phyloP scores from a whole-genome alignment of 2,888 invertebrate genomes.

The Liopterus haemorrhoidalis region DNA sequence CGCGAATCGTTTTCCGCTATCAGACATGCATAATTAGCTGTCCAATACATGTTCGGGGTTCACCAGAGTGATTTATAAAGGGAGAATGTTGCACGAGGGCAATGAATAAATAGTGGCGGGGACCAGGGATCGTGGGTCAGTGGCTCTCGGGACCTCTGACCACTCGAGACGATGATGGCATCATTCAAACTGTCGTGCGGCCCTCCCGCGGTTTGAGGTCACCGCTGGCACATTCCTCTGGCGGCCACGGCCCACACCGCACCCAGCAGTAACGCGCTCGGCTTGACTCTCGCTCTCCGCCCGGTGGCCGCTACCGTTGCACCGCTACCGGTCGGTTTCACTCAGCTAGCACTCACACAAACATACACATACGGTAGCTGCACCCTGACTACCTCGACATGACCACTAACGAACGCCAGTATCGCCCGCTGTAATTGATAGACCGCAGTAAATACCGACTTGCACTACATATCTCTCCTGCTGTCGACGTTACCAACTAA shows the following conservation, averaged over 20 bases:
- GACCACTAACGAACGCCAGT: too few species aligned
- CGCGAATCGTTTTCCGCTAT: neutral
- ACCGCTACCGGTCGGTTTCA: too few species aligned
- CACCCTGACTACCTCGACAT: neutral
- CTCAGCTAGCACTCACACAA: neutral
- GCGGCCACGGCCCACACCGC: too few species aligned
- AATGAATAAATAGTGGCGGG: neutral
- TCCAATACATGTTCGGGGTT: neutral
- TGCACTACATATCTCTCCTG: too few species aligned
- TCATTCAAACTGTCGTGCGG: slow-evolving; percentile 19
- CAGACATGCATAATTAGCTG: slow-evolving; percentile 10
- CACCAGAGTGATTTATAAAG: neutral
- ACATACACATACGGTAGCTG: neutral
- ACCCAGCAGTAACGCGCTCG: slow-evolving; percentile 4
- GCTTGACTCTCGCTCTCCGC: slow-evolving; percentile 1
- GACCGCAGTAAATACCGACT: too few species aligned
- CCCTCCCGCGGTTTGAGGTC: neutral
- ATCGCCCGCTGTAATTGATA: too few species aligned
- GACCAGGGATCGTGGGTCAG: neutral
- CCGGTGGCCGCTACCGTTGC: too few species aligned
- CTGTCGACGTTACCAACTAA: neutral
- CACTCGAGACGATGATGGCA: slow-evolving; percentile 22
- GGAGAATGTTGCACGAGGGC: neutral
- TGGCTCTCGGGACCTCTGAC: slow-evolving; percentile 19
- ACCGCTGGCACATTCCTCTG: neutral